Percentiles rank a stretch among this genome's conserved stretches.
Conservation (phyloP, 1,140 invertebrate species). For the Meloidogyne hapla region DNA sequence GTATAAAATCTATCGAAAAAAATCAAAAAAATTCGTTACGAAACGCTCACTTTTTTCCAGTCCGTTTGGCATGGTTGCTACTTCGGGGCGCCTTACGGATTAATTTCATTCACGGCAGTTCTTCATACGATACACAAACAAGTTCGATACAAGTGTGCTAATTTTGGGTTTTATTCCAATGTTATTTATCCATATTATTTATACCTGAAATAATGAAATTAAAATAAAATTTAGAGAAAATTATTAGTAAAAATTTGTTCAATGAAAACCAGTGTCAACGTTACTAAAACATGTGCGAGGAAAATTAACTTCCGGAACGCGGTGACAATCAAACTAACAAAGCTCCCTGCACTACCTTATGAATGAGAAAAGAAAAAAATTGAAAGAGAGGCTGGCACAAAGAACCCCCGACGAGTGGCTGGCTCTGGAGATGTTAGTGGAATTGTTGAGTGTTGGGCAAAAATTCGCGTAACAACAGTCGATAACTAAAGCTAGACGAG, state of each 20-base stretch:
- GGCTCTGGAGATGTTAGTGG: neutral
- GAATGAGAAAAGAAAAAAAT: neutral
- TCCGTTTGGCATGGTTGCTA: neutral
- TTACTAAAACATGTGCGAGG: neutral
- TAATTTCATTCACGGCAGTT: constrained; percentile 5
- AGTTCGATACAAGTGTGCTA: neutral
- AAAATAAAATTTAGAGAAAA: neutral
- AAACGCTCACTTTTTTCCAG: neutral
- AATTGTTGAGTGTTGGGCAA: too few relatives aligned
- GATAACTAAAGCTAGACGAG: neutral
- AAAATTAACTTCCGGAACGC: neutral
- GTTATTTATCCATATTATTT: neutral
- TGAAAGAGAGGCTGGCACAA: neutral
- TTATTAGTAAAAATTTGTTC: neutral
- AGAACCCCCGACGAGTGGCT: neutral
- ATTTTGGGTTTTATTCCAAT: neutral
- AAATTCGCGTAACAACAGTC: neutral
- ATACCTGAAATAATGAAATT: neutral
- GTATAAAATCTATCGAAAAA: too few relatives aligned
- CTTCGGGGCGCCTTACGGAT: neutral
- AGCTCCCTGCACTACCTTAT: neutral
- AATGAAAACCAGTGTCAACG: neutral
- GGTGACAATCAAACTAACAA: neutral
- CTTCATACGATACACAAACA: constrained; percentile 1
- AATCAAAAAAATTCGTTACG: too few relatives aligned